Evolutionary conservation across 2,113 vertebrate species (phyloP), one percentile per base, ranked within the genome.

Genomic region (Coryphaenoides rupestris): DNA sequence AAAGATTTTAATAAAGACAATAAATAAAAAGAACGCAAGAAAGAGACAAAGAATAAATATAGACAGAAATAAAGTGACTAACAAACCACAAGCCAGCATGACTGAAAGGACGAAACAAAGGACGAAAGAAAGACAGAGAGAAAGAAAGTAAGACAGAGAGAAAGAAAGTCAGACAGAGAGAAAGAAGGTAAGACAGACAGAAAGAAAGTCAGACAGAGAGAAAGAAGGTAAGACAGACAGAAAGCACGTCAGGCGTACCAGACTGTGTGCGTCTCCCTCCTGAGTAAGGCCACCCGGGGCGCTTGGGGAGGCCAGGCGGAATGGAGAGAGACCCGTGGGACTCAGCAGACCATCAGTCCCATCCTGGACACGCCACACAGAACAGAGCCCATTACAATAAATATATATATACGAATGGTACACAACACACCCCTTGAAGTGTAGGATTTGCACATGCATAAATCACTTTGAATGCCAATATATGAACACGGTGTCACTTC

Each of bases 221-320:
- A 26, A 26, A 3, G 24, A 6, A 26, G 24, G 24, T 26, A 3
- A 26, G 24, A n/a, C n/a, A 26, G 24, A 6, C 24, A 26, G 28
- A 5, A 5, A 33, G 28, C 28, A 33, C 5, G 28, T n/a, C n/a
- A 33, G 33, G 33, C 33, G 33, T 79, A 84, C 85, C 26, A 65
- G 78, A 65, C 62, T 82, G 10, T 63, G 58, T 45, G 64, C 47
- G 15, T 74, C 70, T 65, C 40, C 66, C 55, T 57, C 69, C 70
- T 72, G 84, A 67, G 75, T 77, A 49, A 78, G 66, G 56, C 82
- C 78, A 61, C 72, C 75, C 54, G 77, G 62, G 58, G 63, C 40
- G 58, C 59, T 65, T 19, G 74, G 72, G 58, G 60, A 28, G 19
- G 66, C 21, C 1, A 45, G 19, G n/a, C 66, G 74, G n/a, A 59